A percentile compares a stretch with the other conserved stretches of the same genome.
Conservation (phyloP, 1,140 invertebrate genomes). For the Anastrepha ludens region DNA sequence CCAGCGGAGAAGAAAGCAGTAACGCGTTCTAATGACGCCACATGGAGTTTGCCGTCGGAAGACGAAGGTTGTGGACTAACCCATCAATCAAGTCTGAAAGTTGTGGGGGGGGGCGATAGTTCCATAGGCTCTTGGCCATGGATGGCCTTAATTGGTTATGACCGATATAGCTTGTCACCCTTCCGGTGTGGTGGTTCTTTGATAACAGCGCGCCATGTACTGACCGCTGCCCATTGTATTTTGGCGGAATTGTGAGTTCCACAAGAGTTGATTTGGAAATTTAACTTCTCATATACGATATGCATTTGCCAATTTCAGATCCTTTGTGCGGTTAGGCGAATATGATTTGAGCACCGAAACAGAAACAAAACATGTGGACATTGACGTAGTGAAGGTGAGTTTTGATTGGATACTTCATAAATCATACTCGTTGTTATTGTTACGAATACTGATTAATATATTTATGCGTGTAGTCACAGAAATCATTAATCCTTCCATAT, state of each 20-base stretch:
- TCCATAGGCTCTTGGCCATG: slow-evolving; percentile 62
- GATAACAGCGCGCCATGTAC: slow-evolving; percentile 59
- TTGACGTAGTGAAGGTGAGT: slow-evolving; percentile 54
- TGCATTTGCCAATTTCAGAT: slow-evolving; percentile 22
- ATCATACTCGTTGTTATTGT: no score
- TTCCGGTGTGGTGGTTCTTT: slow-evolving; percentile 62
- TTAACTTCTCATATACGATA: no score
- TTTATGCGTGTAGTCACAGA: no score
- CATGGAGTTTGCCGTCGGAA: slow-evolving; percentile 39
- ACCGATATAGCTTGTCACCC: slow-evolving; percentile 59
- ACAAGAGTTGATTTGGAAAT: no score
- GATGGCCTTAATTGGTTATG: slow-evolving; percentile 62
- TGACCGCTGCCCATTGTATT: slow-evolving; percentile 63
- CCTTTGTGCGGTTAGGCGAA: slow-evolving; percentile 58
- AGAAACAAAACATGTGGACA: slow-evolving; percentile 56
- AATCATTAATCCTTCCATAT: no score
- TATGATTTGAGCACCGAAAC: slow-evolving; percentile 58
- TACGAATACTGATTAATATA: no score
- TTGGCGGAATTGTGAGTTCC: slow-evolving; percentile 59
- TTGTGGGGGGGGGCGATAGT: slow-evolving; percentile 68
- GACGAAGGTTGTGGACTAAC: slow-evolving; percentile 64
- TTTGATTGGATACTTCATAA: not conserved
- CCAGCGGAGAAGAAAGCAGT: slow-evolving; percentile 12
- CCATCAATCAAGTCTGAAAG: slow-evolving; percentile 62
- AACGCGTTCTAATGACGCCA: not conserved